A percentile compares a stretch with the other conserved stretches of the same genome.
Conservation (phyloP, 92 coral and sea anemone genomes). For the Actinostola sp. region DNA sequence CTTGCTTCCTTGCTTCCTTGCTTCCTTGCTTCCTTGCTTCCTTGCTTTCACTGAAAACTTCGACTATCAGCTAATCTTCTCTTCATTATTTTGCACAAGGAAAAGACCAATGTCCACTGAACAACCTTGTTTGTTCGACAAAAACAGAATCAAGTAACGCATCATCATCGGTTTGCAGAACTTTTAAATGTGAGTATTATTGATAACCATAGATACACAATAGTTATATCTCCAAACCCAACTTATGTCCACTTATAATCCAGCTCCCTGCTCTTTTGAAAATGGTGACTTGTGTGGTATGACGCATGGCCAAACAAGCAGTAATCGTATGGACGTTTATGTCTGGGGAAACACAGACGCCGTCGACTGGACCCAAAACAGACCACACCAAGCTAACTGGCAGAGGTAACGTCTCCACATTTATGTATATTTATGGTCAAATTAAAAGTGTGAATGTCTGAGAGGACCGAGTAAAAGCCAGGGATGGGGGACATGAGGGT, state of each 20-base stretch:
- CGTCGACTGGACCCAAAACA: slow-evolving; percentile 51
- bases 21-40: too few relatives aligned
- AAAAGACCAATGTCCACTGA: slow-evolving; percentile 6
- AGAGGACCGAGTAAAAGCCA: too few relatives aligned
- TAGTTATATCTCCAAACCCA: background rate
- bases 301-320: slow-evolving; percentile 30
- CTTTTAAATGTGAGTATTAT: slow-evolving; percentile 14
- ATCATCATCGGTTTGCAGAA: background rate
- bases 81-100: background rate
- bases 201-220: background rate
- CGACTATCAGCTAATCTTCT: too few relatives aligned
- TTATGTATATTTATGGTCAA: too few relatives aligned
- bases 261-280: slow-evolving; percentile 57
- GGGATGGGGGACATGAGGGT: too few relatives aligned
- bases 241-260: too few relatives aligned
- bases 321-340: slow-evolving; percentile 41
- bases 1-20: too few relatives aligned
- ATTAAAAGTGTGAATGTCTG: too few relatives aligned
- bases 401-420: slow-evolving; percentile 17
- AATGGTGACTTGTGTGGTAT: slow-evolving; percentile 54
- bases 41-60: too few relatives aligned
- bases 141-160: background rate
- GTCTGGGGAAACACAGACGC: slow-evolving; percentile 38
- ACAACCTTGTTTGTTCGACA: slow-evolving; percentile 14
- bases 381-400: slow-evolving; percentile 52